These are phyloP conservation scores for Planococcus citri DNA, from an alignment of 1,140 invertebrate genomes.

Conservation along the genomic window DNA sequence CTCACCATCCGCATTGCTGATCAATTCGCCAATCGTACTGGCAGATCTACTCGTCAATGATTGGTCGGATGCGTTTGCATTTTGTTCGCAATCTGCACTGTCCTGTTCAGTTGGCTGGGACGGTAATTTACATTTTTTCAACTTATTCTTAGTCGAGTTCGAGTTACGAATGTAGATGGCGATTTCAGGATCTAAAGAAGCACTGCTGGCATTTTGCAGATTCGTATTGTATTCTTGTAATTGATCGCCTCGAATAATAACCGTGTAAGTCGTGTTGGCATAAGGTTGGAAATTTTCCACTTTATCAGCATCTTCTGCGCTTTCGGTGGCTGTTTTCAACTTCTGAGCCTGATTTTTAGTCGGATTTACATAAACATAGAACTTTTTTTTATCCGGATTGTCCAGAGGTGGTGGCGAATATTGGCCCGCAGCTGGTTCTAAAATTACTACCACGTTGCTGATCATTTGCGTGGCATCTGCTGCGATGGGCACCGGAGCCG, in stretches of 20 bases:
- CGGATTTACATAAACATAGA: conserved; percentile 8
- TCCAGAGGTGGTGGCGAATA: neutral
- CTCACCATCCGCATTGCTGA: no score
- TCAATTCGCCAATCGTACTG: no score
- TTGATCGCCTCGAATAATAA: neutral
- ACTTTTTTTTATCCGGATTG: neutral
- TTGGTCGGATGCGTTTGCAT: no score
- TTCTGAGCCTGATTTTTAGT: neutral
- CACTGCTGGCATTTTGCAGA: neutral
- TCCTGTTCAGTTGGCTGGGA: neutral
- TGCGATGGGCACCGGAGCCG: neutral
- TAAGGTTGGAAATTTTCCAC: neutral
- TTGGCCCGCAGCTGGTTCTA: neutral
- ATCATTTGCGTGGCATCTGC: neutral
- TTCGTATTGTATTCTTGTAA: neutral
- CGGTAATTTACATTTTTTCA: neutral
- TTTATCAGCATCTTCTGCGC: neutral
- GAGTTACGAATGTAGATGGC: neutral
- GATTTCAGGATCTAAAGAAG: neutral
- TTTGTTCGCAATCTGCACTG: neutral
- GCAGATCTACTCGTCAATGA: neutral
- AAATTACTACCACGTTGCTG: conserved; percentile 3
- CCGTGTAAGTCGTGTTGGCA: neutral
- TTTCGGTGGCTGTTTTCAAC: neutral
- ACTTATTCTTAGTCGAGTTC: no score